phyloP scores from a whole-genome alignment of 2,113 vertebrate species.

The Oreochromis aureus region DNA sequence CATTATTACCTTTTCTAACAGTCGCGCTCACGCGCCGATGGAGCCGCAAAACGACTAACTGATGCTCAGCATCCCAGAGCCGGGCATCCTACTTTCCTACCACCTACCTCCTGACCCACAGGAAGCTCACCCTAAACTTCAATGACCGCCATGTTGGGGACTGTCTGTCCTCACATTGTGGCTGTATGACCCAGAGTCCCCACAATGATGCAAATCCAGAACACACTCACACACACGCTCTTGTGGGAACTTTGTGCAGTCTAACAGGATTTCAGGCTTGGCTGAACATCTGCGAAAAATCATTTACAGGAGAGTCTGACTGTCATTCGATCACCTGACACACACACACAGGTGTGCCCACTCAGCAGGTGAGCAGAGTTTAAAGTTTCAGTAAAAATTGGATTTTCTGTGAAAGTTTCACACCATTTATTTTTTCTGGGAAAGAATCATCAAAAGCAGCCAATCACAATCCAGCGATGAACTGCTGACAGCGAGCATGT shows the following conservation, averaged over 20 bases:
- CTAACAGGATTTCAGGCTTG: conserved; percentile 17
- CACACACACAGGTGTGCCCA: not conserved
- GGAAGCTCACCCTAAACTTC: not conserved
- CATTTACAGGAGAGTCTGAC: not conserved
- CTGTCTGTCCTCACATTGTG: not conserved
- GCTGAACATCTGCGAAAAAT: not conserved
- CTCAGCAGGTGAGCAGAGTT: not conserved
- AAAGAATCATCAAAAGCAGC: not conserved
- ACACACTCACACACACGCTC: not conserved
- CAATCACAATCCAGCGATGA: not conserved
- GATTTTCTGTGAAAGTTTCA: not conserved
- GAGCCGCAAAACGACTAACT: not conserved
- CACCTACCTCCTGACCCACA: not conserved
- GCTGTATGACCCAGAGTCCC: not conserved
- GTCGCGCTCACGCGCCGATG: rapidly evolving
- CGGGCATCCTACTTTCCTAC: not conserved
- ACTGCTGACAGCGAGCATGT: not conserved
- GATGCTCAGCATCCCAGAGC: not conserved
- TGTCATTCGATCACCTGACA: not conserved
- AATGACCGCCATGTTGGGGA: not conserved
- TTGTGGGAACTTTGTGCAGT: conserved; percentile 12
- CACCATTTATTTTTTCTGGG: not conserved
- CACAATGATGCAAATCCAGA: not conserved
- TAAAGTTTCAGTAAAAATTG: not conserved
- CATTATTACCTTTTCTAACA: not conserved